phyloP scores from a whole-genome alignment of 2,797 vertebrate species.

The Monodelphis domestica region DNA sequence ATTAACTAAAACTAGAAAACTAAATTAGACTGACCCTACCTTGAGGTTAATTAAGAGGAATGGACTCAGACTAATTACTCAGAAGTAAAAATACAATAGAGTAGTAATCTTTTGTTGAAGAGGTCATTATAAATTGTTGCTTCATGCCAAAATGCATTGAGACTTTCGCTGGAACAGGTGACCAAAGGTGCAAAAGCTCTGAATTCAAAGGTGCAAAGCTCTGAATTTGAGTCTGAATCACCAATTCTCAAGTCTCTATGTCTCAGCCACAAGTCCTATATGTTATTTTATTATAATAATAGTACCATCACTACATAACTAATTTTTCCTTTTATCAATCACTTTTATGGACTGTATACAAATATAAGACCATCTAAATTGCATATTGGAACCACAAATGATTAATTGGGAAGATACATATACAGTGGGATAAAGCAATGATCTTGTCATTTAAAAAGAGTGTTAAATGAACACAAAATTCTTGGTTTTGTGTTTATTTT shows the following conservation, averaged over 20 bases:
- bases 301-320: background rate
- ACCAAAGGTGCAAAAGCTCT: no score
- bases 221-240: background rate
- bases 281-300: background rate
- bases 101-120: background rate
- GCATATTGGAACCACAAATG: background rate
- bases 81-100: background rate
- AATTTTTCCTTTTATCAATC: background rate
- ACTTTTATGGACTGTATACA: background rate
- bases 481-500: no score
- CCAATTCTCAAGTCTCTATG: background rate
- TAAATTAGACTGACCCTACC: background rate
- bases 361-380: background rate
- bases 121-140: background rate
- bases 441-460: background rate
- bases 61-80: background rate
- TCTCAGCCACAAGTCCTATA: background rate
- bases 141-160: background rate
- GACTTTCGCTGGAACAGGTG: background rate
- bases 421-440: background rate
- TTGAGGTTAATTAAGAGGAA: background rate
- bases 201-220: background rate
- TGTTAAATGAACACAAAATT: background rate
- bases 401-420: background rate
- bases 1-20: background rate